Evolutionary conservation across 2,888 invertebrate genomes (phyloP).

Genomic region (Ptilodon capucinus): DNA sequence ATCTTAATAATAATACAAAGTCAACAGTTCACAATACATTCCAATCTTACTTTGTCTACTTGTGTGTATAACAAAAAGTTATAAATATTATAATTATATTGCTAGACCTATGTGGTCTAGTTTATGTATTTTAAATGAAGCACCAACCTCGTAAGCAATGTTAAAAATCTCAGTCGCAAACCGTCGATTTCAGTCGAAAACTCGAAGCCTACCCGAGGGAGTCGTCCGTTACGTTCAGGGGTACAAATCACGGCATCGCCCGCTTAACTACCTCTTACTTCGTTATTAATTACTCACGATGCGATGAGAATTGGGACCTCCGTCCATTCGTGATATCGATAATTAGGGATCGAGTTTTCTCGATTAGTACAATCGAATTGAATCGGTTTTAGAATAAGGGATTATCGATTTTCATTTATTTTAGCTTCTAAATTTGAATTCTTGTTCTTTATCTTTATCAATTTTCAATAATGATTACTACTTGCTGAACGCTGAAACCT

Average conservation of each 20-base stretch:
- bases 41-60: too few relatives aligned
- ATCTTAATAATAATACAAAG: too few relatives aligned
- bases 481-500: too few relatives aligned
- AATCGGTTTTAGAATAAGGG: background rate
- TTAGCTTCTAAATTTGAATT: too few relatives aligned
- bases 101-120: too few relatives aligned
- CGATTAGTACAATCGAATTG: background rate
- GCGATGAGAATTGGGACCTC: constrained; percentile 13
- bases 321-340: background rate
- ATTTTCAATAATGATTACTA: too few relatives aligned
- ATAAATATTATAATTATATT: too few relatives aligned
- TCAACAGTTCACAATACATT: too few relatives aligned
- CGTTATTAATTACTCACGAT: constrained; percentile 18
- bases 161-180: constrained; percentile 8
- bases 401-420: too few relatives aligned
- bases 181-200: constrained; percentile 6
- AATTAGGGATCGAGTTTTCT: background rate
- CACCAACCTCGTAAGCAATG: background rate
- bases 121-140: background rate
- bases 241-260: constrained; percentile 15
- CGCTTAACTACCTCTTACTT: constrained; percentile 12
- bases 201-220: constrained; percentile 2
- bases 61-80: too few relatives aligned
- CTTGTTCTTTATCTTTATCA: too few relatives aligned
- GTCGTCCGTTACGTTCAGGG: background rate